These are phyloP conservation scores for Alviniconcha marisindica DNA, from an alignment of 1,140 invertebrate species.

Conservation along the genomic window DNA sequence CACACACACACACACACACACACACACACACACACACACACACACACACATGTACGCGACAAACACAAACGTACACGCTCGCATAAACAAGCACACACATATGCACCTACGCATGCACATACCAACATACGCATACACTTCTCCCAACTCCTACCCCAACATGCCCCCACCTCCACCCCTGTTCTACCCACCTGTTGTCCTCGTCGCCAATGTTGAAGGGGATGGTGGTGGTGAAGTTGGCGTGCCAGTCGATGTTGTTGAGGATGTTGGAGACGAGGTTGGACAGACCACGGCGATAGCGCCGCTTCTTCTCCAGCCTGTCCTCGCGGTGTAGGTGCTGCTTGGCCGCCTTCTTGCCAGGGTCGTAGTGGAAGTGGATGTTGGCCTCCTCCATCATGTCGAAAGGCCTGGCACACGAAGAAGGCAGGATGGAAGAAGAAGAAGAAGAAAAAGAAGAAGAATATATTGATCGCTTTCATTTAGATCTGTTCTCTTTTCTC, in stretches of 20 bases:
- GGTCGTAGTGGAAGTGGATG: slow-evolving; percentile 46
- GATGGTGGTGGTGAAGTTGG: slow-evolving; percentile 34
- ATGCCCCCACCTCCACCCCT: not conserved
- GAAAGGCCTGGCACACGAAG: slow-evolving; percentile 30
- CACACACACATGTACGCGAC: too few relatives aligned
- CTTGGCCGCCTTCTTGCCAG: slow-evolving; percentile 35
- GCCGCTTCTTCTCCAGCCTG: slow-evolving; percentile 29
- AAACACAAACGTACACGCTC: too few relatives aligned
- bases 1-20: too few relatives aligned
- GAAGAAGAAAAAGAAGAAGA: too few relatives aligned
- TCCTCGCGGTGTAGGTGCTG: not conserved
- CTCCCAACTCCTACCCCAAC: not conserved
- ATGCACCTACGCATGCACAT: too few relatives aligned
- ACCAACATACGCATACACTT: too few relatives aligned
- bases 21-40: too few relatives aligned
- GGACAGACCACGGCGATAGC: slow-evolving; percentile 39
- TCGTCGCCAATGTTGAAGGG: slow-evolving; percentile 35
- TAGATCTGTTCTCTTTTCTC: too few relatives aligned
- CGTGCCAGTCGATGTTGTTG: slow-evolving; percentile 42
- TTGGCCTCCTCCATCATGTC: slow-evolving; percentile 47
- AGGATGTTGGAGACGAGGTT: slow-evolving; percentile 46
- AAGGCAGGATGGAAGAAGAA: too few relatives aligned
- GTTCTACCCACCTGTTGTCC: not conserved
- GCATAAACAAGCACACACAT: too few relatives aligned
- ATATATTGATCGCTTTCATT: too few relatives aligned